Evolutionary conservation across 1,140 invertebrate species (phyloP).

Genomic region (Cataglyphis hispanica): DNA sequence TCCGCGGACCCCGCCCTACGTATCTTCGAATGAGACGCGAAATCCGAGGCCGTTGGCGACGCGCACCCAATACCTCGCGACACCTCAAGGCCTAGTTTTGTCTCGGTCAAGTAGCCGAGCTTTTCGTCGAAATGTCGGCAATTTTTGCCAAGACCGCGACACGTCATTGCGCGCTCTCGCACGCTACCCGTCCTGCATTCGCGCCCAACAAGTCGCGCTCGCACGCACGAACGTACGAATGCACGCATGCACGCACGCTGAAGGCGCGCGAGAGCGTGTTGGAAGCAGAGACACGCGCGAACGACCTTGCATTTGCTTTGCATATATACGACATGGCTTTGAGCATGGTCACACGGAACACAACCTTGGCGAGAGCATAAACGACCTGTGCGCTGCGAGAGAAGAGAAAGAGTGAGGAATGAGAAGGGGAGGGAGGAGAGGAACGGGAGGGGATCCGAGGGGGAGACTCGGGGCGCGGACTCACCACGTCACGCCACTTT

Average conservation of each 20-base stretch:
- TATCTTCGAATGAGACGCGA: constrained; percentile 3
- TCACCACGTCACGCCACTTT: constrained; percentile 75
- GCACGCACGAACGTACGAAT: neutral
- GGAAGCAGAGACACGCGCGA: constrained; percentile 72
- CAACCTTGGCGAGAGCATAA: constrained; percentile 79
- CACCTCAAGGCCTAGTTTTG: constrained; percentile 63
- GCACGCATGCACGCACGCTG: constrained; percentile 9
- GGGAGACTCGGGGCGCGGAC: constrained; percentile 44
- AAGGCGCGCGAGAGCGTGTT: constrained; percentile 4
- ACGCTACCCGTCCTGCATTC: neutral
- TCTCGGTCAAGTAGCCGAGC: constrained; percentile 36
- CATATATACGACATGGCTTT: constrained; percentile 78
- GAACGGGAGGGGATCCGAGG: neutral
- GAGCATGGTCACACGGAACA: constrained; percentile 75
- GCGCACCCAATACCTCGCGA: constrained; percentile 38
- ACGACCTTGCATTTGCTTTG: constrained; percentile 81
- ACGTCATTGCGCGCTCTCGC: constrained; percentile 68
- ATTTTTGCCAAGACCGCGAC: constrained; percentile 69
- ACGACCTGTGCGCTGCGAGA: constrained; percentile 60
- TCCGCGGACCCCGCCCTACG: neutral
- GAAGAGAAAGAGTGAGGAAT: constrained; percentile 35
- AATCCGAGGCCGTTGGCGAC: constrained; percentile 28
- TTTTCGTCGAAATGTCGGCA: constrained; percentile 51
- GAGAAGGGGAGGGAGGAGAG: neutral
- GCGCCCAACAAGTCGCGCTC: constrained; percentile 37